Percentiles rank a stretch among this genome's conserved stretches.
Evolutionary conservation across 2,797 vertebrate species (phyloP).

Genomic region (Austrolebias charrua): DNA sequence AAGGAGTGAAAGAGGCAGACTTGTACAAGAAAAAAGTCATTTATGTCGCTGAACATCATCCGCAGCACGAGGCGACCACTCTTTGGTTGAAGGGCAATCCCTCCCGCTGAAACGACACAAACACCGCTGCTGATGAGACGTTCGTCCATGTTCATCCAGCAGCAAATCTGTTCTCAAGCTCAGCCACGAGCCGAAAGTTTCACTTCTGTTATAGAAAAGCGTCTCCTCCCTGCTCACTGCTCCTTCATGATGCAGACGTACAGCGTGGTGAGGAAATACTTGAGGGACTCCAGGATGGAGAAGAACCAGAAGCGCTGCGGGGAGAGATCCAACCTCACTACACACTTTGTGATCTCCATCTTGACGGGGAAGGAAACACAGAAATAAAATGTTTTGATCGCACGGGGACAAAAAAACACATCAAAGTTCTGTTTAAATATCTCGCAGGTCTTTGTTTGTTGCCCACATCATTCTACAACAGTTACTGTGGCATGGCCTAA

Average conservation of each 20-base stretch:
- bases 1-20: slow-evolving; percentile 15
- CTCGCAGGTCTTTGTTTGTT: too few relatives aligned
- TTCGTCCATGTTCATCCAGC: slow-evolving; percentile 47
- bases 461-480: too few relatives aligned
- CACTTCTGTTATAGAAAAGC: too few relatives aligned
- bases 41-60: slow-evolving; percentile 12
- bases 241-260: slow-evolving; percentile 92
- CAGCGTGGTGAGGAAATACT: slow-evolving; percentile 88
- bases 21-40: slow-evolving; percentile 15
- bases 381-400: neutral
- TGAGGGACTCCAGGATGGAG: slow-evolving; percentile 82
- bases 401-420: too few relatives aligned
- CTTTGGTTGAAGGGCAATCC: slow-evolving; percentile 65
- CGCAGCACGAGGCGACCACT: slow-evolving; percentile 36
- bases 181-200: slow-evolving; percentile 5
- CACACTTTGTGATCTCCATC: slow-evolving; percentile 89
- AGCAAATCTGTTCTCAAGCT: slow-evolving; percentile 19
- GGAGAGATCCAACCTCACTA: slow-evolving; percentile 85
- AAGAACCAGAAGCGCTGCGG: slow-evolving; percentile 87
- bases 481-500: too few relatives aligned
- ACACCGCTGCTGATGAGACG: slow-evolving; percentile 55
- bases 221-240: slow-evolving; percentile 70
- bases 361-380: slow-evolving; percentile 36
- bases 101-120: slow-evolving; percentile 28
- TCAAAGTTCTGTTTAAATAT: too few relatives aligned